A percentile compares a stretch with the other conserved stretches of the same genome.
Evolutionary conservation across 2,888 invertebrate species (phyloP).

Genomic region (Adelognathus sp.): DNA sequence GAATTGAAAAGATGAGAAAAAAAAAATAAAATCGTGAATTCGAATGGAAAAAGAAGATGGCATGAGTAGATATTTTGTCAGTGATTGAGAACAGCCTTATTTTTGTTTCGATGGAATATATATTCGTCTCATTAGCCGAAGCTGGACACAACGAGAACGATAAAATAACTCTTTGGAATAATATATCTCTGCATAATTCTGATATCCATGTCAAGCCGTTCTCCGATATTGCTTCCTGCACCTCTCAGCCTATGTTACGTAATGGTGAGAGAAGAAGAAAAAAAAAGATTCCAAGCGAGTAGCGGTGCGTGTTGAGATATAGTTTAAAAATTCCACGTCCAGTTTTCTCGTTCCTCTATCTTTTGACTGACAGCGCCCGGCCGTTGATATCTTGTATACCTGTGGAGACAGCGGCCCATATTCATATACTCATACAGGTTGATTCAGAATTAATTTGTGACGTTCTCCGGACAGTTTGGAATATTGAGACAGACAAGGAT

Average conservation of each 20-base stretch:
- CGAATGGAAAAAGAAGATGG: background rate
- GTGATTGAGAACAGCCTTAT: background rate
- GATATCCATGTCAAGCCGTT: background rate
- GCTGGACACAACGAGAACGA: background rate
- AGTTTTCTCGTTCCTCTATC: slow-evolving; percentile 16
- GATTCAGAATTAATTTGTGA: too few species aligned
- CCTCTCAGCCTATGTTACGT: background rate
- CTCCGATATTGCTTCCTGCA: background rate
- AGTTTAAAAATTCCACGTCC: slow-evolving; percentile 8
- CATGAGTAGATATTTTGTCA: background rate
- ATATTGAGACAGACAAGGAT: too few species aligned
- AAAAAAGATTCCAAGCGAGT: background rate
- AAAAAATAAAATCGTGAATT: background rate
- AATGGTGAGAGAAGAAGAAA: background rate
- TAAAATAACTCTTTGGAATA: background rate
- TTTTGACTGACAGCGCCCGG: slow-evolving; percentile 55
- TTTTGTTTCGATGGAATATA: slow-evolving; percentile 13
- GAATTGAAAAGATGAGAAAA: background rate
- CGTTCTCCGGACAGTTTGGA: too few species aligned
- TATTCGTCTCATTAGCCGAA: slow-evolving; percentile 2
- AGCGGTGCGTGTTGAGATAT: background rate
- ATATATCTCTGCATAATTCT: background rate
- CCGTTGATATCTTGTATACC: slow-evolving; percentile 16
- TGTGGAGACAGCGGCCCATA: slow-evolving; percentile 17
- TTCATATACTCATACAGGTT: too few species aligned